Evolutionary conservation across 2,113 vertebrate species (phyloP), one percentile per base, ranked within the genome.

Genomic region (Tor tambroides): DNA sequence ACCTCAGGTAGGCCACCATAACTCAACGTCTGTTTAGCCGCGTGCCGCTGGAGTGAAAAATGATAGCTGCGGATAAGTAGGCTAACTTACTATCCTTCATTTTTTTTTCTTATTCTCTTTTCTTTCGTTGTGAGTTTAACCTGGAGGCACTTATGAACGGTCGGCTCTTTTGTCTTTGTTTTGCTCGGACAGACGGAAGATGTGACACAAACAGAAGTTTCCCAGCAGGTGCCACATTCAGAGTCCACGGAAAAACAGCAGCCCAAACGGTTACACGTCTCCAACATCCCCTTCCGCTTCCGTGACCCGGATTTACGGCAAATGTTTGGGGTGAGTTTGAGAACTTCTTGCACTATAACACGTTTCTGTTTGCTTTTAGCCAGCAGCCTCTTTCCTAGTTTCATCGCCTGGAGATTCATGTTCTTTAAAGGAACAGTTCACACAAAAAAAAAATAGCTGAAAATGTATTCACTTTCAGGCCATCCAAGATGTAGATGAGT

Each of bases 281-380:
- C 98, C 95, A 99, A 99, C 96, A 99, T 99, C 94, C 98, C 98
- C 94, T 99, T 99, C 94, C 97, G 98, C 91, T 99, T 99, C 96
- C 96, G 98, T 91, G 98, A 99, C 94, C 97, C 98, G 0, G 98
- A 99, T 94, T 95, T 99, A 87, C 96, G 97, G 94, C 97, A 99
- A 95, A 98, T 99, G 97, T 99, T 99, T 30, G 95, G 95, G 94
- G 95, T 95, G 92, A 95, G 94, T 91, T 61, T n/a, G 56, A 61
- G 21, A 10, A 61, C 21, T n/a, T 35, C 17, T 8, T 17, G 41
- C 23, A 15, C 69, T 12, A 5, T 38, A 11, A 21, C 35, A 72
- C 35, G 1, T 6, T 59, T 59, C 21, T 59, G 56, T 23, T 23
- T 8, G 6, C 17, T 72, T 72, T 71, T 5, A 8, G 14, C 65